Evolutionary conservation across 2,888 invertebrate genomes (phyloP).

Genomic region (Drosophila algonquin): DNA sequence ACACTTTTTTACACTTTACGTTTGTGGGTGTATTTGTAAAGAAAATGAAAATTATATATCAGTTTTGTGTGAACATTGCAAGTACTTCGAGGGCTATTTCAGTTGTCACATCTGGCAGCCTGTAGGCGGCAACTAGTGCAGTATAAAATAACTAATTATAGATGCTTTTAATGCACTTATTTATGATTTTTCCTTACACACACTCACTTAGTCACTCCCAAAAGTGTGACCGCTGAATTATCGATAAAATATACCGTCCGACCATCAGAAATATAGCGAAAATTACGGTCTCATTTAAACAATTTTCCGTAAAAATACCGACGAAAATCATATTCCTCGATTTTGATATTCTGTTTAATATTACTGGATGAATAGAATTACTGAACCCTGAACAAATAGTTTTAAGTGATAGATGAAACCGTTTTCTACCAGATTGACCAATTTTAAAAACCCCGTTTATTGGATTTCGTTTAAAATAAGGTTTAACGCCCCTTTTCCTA

Average conservation of each 20-base stretch:
- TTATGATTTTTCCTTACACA: constrained; percentile 68
- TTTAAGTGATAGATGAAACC: too few relatives aligned
- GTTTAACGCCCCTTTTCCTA: too few relatives aligned
- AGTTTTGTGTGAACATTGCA: constrained; percentile 36
- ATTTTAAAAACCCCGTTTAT: too few relatives aligned
- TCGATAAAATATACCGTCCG: neutral
- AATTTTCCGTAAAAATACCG: too few relatives aligned
- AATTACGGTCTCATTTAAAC: too few relatives aligned
- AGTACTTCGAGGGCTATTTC: constrained; percentile 12
- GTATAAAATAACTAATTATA: constrained; percentile 46
- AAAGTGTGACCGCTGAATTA: constrained; percentile 10
- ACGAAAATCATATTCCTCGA: too few relatives aligned
- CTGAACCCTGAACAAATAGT: too few relatives aligned
- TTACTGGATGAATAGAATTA: too few relatives aligned
- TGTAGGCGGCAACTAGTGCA: constrained; percentile 29
- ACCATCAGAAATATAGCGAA: neutral
- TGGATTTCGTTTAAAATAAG: too few relatives aligned
- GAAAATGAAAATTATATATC: constrained; percentile 70
- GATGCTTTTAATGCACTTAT: constrained; percentile 57
- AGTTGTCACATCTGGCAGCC: constrained; percentile 12
- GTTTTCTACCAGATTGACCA: too few relatives aligned
- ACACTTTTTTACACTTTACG: constrained; percentile 72
- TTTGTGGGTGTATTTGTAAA: constrained; percentile 68
- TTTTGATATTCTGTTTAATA: too few relatives aligned
- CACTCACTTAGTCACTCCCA: constrained; percentile 78